Percentiles rank a stretch among this genome's conserved stretches.
These are phyloP conservation scores for Orthonevra nobilis DNA, from an alignment of 2,888 invertebrate genomes.

Conservation along the genomic window DNA sequence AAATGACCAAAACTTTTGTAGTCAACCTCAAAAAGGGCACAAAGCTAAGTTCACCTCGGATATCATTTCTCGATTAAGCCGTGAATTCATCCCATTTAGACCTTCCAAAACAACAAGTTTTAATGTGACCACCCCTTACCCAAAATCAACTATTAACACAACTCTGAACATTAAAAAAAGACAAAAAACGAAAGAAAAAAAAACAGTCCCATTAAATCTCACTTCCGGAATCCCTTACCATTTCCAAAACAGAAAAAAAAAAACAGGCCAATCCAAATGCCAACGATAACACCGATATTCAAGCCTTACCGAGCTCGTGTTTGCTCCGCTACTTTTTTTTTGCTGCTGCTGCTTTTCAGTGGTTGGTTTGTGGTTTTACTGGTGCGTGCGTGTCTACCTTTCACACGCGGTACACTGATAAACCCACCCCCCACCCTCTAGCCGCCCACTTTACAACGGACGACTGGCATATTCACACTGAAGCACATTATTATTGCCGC, in stretches of 20 bases:
- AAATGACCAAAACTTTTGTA: too few relatives aligned
- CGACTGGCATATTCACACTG: not conserved
- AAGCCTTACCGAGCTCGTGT: slow-evolving; percentile 35
- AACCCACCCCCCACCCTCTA: not conserved
- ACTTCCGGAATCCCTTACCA: slow-evolving; percentile 37
- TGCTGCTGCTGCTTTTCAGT: slow-evolving; percentile 35
- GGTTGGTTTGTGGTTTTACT: slow-evolving; percentile 64
- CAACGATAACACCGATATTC: slow-evolving; percentile 32
- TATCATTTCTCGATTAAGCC: too few relatives aligned
- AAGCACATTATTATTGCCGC: slow-evolving; percentile 49
- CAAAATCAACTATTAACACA: slow-evolving; percentile 48
- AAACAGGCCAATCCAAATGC: too few relatives aligned
- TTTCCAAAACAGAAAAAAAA: slow-evolving; percentile 1
- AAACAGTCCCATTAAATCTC: slow-evolving; percentile 30
- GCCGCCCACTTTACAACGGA: not conserved
- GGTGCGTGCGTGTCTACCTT: slow-evolving; percentile 62
- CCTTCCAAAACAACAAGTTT: too few relatives aligned
- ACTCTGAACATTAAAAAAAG: too few relatives aligned
- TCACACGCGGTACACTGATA: slow-evolving; percentile 39
- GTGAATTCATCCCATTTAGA: too few relatives aligned
- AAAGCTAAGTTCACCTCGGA: slow-evolving; percentile 12
- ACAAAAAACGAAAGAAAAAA: too few relatives aligned
- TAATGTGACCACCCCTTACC: slow-evolving; percentile 45
- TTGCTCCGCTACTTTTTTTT: slow-evolving; percentile 1
- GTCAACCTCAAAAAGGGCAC: not conserved